Evolutionary conservation across 2,888 invertebrate species (phyloP).

Genomic region (Drosophila lutescens): DNA sequence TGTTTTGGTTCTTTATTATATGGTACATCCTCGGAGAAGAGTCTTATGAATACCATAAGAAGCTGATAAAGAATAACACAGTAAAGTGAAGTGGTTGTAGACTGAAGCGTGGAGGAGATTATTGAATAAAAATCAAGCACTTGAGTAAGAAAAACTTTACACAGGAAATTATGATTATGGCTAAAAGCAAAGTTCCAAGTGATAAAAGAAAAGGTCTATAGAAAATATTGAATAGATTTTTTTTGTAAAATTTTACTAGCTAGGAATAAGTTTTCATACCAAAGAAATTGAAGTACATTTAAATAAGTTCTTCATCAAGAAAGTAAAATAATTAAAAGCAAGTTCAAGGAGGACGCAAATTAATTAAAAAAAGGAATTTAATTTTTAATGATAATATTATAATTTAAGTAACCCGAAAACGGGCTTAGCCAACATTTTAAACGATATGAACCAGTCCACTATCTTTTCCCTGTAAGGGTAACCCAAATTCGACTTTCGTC

Average conservation of each 20-base stretch:
- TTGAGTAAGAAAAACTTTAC: slow-evolving; percentile 25
- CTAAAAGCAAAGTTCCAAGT: slow-evolving; percentile 1
- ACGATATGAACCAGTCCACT: no score
- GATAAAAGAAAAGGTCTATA: background rate
- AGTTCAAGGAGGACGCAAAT: background rate
- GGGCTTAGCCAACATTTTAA: no score
- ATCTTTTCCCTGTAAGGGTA: slow-evolving; percentile 1
- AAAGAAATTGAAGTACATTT: background rate
- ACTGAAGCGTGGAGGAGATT: slow-evolving; percentile 28
- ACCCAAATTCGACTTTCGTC: slow-evolving; percentile 1
- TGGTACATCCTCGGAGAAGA: slow-evolving; percentile 43
- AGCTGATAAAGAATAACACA: slow-evolving; percentile 35
- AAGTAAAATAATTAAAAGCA: background rate
- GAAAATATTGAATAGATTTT: slow-evolving; percentile 4
- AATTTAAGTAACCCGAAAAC: no score
- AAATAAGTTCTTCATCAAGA: background rate
- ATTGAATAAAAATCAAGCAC: slow-evolving; percentile 39
- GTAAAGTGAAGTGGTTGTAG: slow-evolving; percentile 27
- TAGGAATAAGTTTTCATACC: background rate
- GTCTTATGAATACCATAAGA: slow-evolving; percentile 42
- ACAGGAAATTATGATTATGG: slow-evolving; percentile 36
- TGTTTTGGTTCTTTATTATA: slow-evolving; percentile 58
- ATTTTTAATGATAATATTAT: no score
- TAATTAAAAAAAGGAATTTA: no score
- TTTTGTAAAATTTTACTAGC: background rate